phyloP scores from a whole-genome alignment of 1,140 invertebrate genomes.

The Heliconius melpomene region DNA sequence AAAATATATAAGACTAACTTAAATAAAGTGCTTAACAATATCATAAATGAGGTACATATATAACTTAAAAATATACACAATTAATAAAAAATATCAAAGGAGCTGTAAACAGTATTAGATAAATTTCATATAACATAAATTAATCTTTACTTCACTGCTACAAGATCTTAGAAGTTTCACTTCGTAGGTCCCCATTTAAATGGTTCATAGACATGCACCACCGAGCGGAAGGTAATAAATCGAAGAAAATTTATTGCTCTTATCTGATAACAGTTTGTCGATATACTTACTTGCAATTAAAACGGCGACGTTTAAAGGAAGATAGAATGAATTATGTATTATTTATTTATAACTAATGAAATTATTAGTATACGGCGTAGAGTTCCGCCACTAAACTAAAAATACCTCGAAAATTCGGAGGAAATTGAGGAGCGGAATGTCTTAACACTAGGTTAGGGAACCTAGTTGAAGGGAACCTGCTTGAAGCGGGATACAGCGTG shows the following conservation, averaged over 20 bases:
- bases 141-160: neutral
- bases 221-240: conserved; percentile 30
- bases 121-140: neutral
- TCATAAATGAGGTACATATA: too few species aligned
- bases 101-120: neutral
- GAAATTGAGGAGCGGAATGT: too few species aligned
- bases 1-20: too few species aligned
- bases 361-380: neutral
- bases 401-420: too few species aligned
- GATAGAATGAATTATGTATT: neutral
- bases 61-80: too few species aligned
- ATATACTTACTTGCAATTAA: conserved; percentile 23
- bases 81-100: too few species aligned
- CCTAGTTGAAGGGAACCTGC: too few species aligned
- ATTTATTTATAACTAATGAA: neutral
- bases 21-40: too few species aligned
- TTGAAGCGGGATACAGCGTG: too few species aligned
- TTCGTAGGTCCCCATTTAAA: conserved; percentile 18
- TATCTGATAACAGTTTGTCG: conserved; percentile 47
- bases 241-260: conserved; percentile 41
- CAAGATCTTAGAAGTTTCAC: neutral
- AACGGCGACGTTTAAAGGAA: neutral
- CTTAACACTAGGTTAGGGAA: too few species aligned
- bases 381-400: too few species aligned
- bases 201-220: conserved; percentile 21